These are phyloP conservation scores for Stylophora pistillata DNA, from an alignment of 64 coral and sea anemone species.

Conservation along the genomic window DNA sequence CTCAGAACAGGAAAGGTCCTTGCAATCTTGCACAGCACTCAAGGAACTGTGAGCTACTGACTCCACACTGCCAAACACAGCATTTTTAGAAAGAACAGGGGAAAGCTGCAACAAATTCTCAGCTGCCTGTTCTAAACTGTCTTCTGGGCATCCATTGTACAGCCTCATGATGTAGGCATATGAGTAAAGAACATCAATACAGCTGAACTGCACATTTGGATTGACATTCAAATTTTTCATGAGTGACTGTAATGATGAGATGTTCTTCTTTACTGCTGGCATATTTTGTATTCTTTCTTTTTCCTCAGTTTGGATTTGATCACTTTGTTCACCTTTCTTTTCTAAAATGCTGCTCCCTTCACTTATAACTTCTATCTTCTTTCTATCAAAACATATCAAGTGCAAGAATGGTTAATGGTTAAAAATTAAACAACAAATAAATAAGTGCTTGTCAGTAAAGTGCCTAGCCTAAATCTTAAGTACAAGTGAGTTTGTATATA, in stretches of 20 bases:
- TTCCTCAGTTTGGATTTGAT: background rate
- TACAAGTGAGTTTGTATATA: background rate
- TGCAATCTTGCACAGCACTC: constrained; percentile 43
- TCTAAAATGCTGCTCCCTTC: background rate
- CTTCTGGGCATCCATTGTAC: constrained; percentile 83
- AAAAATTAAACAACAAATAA: background rate
- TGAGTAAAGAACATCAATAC: constrained; percentile 76
- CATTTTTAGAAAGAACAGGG: constrained; percentile 72
- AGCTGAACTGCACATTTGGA: constrained; percentile 63
- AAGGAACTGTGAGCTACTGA: constrained; percentile 60
- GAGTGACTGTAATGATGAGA: constrained; percentile 58
- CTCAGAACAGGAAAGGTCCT: constrained; percentile 79
- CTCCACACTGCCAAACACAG: constrained; percentile 76
- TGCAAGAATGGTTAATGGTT: background rate
- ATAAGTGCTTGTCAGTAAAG: background rate
- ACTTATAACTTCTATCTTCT: constrained; percentile 1
- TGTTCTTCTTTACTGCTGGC: constrained; percentile 62
- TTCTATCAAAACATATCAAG: background rate
- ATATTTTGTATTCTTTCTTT: background rate
- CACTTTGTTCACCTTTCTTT: background rate
- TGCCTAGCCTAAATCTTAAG: background rate
- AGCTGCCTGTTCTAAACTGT: constrained; percentile 54
- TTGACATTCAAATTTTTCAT: constrained; percentile 62
- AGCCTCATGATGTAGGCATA: constrained; percentile 88
- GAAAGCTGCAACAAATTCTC: constrained; percentile 75